Evolutionary conservation across 1,140 invertebrate genomes (phyloP).

Genomic region (Hormaphis cornu): DNA sequence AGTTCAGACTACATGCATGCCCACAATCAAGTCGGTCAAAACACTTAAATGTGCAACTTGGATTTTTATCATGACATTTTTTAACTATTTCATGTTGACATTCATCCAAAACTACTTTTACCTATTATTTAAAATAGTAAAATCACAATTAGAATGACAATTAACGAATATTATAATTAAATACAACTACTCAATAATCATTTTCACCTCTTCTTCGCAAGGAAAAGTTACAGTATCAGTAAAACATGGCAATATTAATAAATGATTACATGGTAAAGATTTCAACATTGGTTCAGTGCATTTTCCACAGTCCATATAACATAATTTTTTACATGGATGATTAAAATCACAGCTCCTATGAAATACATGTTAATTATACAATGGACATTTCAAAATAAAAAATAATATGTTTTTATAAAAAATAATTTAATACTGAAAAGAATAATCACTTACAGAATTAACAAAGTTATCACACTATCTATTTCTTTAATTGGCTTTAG

Average conservation of each 20-base stretch:
- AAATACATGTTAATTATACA: not conserved
- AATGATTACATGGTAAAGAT: constrained; percentile 46
- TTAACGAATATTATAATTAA: not conserved
- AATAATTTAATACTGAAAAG: too few relatives aligned
- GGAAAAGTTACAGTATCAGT: constrained; percentile 39
- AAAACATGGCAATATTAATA: constrained; percentile 41
- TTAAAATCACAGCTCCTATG: constrained; percentile 42
- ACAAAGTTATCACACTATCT: too few relatives aligned
- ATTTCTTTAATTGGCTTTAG: too few relatives aligned
- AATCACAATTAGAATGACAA: not conserved
- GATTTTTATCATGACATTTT: constrained; percentile 27
- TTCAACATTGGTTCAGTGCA: constrained; percentile 43
- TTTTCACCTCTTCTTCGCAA: constrained; percentile 40
- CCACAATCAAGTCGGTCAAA: constrained; percentile 35
- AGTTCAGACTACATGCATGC: constrained; percentile 35
- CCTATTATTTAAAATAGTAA: not conserved
- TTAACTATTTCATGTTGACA: constrained; percentile 45
- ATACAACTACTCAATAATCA: constrained; percentile 27
- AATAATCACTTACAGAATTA: too few relatives aligned
- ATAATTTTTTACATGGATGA: constrained; percentile 46
- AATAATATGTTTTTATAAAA: too few relatives aligned
- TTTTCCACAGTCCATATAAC: constrained; percentile 43
- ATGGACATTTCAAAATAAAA: too few relatives aligned
- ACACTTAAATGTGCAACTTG: constrained; percentile 22
- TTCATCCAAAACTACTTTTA: constrained; percentile 33